Evolutionary conservation across 37 sponge, comb jelly and placozoan species (phyloP).

Genomic region (Chondrilla cf. caribensis): DNA sequence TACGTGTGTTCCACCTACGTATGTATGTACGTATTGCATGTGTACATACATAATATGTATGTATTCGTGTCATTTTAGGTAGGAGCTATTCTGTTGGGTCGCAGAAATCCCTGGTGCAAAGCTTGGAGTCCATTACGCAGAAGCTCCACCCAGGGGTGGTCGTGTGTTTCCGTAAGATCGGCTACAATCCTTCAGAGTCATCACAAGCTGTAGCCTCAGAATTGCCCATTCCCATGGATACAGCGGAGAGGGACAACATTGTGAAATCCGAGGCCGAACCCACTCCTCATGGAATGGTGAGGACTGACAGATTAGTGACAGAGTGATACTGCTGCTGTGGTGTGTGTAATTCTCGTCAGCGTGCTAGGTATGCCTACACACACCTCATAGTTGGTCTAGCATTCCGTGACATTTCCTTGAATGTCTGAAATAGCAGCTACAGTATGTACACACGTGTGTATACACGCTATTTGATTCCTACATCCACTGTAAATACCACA

Average conservation of each 20-base stretch:
- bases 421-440: too few relatives aligned
- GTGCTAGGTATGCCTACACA: too few relatives aligned
- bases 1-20: too few relatives aligned
- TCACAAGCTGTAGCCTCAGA: background rate
- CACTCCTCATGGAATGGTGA: slow-evolving; percentile 20
- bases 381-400: too few relatives aligned
- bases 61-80: slow-evolving; percentile 30
- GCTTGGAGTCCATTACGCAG: slow-evolving; percentile 87
- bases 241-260: background rate
- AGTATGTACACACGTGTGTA: too few relatives aligned
- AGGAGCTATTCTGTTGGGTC: slow-evolving; percentile 70
- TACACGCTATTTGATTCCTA: too few relatives aligned
- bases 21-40: too few relatives aligned
- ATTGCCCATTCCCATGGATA: slow-evolving; percentile 28
- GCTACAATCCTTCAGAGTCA: slow-evolving; percentile 7
- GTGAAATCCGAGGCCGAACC: slow-evolving; percentile 13
- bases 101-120: slow-evolving; percentile 79
- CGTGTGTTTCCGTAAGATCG: slow-evolving; percentile 78
- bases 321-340: too few relatives aligned
- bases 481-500: too few relatives aligned
- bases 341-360: too few relatives aligned
- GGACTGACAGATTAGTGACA: too few relatives aligned
- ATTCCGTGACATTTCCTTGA: too few relatives aligned
- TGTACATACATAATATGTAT: background rate
- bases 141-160: slow-evolving; percentile 97